phyloP scores from a whole-genome alignment of 2,888 invertebrate genomes.

The Pardosa pseudoannulata region DNA sequence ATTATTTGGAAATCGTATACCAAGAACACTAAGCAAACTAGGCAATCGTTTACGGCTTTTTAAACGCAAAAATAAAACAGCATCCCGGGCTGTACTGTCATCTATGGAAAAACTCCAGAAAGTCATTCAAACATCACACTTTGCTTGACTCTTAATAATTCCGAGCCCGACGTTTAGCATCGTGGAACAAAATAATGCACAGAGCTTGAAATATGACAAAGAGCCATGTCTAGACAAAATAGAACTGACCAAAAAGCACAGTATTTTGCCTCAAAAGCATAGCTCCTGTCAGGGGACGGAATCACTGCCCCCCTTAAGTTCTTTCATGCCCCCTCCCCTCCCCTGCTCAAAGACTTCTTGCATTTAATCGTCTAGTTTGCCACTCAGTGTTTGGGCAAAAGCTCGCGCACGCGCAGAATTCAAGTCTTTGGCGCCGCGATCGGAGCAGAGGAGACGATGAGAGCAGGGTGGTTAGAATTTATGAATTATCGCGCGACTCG shows the following conservation, averaged over 20 bases:
- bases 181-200: conserved; percentile 28
- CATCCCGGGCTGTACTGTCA: no score
- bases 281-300: conserved; percentile 51
- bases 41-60: no score
- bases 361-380: conserved; percentile 67
- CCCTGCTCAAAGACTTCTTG: conserved; percentile 33
- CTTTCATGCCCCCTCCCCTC: background rate
- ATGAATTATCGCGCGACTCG: conserved; percentile 19
- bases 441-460: conserved; percentile 40
- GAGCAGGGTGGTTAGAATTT: background rate
- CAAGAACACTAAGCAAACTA: no score
- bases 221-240: conserved; percentile 64
- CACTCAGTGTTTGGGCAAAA: conserved; percentile 63
- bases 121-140: background rate
- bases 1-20: no score
- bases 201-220: conserved; percentile 61
- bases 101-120: background rate
- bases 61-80: no score
- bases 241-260: conserved; percentile 68
- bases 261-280: conserved; percentile 53
- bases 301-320: conserved; percentile 22
- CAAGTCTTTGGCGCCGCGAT: conserved; percentile 57
- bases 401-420: conserved; percentile 46
- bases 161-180: background rate
- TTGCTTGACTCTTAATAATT: background rate